Percentiles rank a stretch among this genome's conserved stretches.
Conservation (phyloP, 92 coral and sea anemone genomes). For the Zoanthus sociatus region DNA sequence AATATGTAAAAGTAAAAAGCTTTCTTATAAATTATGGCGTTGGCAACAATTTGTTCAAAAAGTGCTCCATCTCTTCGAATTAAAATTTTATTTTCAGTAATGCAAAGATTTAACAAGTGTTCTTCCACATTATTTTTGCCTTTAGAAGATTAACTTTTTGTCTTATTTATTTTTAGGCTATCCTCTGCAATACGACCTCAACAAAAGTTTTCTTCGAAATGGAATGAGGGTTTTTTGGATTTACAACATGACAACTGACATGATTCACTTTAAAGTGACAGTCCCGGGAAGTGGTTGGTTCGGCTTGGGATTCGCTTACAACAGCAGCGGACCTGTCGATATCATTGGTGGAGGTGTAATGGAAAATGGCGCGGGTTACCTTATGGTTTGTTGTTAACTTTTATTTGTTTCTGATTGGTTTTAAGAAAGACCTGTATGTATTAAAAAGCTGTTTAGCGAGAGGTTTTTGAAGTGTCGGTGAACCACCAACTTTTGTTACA, state of each 20-base stretch:
- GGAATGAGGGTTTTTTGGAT: not conserved
- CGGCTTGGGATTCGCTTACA: not conserved
- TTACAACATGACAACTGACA: conserved; percentile 28
- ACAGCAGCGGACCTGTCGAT: conserved; percentile 12
- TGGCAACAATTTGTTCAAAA: too few species aligned
- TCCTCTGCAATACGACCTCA: not conserved
- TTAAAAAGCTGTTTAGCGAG: too few species aligned
- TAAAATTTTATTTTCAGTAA: not conserved
- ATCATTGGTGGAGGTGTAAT: conserved; percentile 19
- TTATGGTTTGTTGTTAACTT: not conserved
- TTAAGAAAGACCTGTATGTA: too few species aligned
- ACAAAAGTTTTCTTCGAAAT: not conserved
- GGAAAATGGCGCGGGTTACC: conserved; percentile 15
- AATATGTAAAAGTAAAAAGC: too few species aligned
- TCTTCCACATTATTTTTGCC: too few species aligned
- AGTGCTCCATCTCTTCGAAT: too few species aligned
- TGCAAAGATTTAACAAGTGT: too few species aligned
- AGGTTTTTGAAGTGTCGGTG: too few species aligned
- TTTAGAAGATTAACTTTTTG: not conserved
- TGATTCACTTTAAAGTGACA: conserved; percentile 18
- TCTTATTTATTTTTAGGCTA: not conserved
- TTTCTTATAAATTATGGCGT: too few species aligned
- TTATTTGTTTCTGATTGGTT: not conserved
- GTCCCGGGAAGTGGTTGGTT: conserved; percentile 15
- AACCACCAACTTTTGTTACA: too few species aligned